Base-by-base conservation (phyloP, 37 sponge, comb jelly and placozoan species). In the Ephydatia muelleri region DNA sequence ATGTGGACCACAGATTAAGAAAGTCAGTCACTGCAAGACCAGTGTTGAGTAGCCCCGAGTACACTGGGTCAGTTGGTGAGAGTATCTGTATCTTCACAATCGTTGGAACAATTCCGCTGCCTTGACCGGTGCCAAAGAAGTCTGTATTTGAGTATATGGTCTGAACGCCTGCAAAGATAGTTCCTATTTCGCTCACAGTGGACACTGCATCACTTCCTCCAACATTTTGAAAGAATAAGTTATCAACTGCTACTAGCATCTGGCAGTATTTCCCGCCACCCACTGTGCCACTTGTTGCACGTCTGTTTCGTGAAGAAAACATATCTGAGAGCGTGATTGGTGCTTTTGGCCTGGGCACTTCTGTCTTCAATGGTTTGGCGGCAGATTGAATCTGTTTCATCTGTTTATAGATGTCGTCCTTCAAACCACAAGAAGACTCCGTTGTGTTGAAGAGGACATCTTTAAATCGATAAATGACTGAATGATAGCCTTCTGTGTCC, bases 1-100 rank as follows among this genome's bases (percentile, higher is more conserved):
- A 73, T n/a, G 76, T 80, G 19, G 96, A 93, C 82, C 91, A 88
- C n/a, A 82, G 75, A 38, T 93, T 90, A 1, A 97, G 89, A 70
- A 86, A 97, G 26, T 86, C 81, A 2, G 85, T 76, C 2, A 97
- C 98, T n/a, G 70, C 89, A 30, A 93, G 81, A 25, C 82, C 75
- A 11, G 34, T 13, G 13, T 48, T 25, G 57, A n/a, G 37, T 11
- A 77, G 64, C 38, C 48, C 70, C 1, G 75, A 3, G 71, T 78
- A 80, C 0, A 27, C 29, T 21, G 91, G 74, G 19, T 40, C 43
- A 9, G n/a, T 39, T 31, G 49, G 67, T 5, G 37, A 31, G 0
- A 94, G 37, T 0, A 86, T 49, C 33, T 91, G 39, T 0, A 38
- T 8, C 5, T 16, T 33, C 6, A 72, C 84, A 19, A 80, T 71